Evolutionary conservation across 2,888 invertebrate species (phyloP).

Genomic region (Yponomeuta evonymella): DNA sequence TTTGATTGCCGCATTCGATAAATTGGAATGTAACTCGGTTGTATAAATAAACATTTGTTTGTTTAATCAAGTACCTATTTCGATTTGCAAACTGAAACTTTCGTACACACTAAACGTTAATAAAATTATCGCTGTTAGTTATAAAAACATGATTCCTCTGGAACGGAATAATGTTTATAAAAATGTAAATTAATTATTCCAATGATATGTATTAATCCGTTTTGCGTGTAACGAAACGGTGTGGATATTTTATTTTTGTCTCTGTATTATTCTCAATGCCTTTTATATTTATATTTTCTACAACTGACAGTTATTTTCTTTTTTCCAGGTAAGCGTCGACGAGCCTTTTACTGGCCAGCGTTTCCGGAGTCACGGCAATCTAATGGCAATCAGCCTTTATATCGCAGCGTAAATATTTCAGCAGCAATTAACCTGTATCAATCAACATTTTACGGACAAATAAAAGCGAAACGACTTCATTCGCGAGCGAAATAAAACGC

Average conservation of each 20-base stretch:
- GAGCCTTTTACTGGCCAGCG: background rate
- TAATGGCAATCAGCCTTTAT: background rate
- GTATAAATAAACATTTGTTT: background rate
- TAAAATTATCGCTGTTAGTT: too few species aligned
- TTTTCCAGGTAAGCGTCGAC: conserved; percentile 2
- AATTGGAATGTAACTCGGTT: background rate
- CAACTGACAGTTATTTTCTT: background rate
- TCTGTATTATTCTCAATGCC: too few species aligned
- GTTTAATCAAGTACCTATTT: background rate
- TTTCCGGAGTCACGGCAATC: background rate
- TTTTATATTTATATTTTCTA: background rate
- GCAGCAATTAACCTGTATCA: conserved; percentile 14
- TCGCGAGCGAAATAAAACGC: conserved; percentile 4
- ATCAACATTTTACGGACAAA: conserved; percentile 13
- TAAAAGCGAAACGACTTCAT: conserved; percentile 11
- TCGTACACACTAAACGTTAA: background rate
- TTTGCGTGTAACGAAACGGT: too few species aligned
- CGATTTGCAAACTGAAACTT: background rate
- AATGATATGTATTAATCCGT: too few species aligned
- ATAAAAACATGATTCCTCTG: too few species aligned
- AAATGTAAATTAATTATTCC: too few species aligned
- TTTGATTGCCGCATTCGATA: background rate
- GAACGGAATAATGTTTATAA: too few species aligned
- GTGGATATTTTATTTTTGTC: too few species aligned
- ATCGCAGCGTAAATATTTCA: conserved; percentile 6